Evolutionary conservation across 92 coral and sea anemone genomes (phyloP), one percentile per base, ranked within the genome.

Genomic region (Umimayanthus kanabou): DNA sequence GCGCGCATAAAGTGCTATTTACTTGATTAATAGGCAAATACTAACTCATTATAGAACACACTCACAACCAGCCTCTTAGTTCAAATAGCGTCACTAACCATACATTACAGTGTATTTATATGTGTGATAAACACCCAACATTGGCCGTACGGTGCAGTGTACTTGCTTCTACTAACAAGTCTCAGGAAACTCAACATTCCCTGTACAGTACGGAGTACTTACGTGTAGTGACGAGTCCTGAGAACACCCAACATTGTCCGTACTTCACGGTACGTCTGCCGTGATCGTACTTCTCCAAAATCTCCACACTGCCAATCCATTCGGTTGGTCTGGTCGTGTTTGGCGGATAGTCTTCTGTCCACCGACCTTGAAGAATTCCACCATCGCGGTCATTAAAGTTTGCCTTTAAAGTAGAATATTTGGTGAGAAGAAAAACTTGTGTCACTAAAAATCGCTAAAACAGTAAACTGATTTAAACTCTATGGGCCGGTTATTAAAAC

Each of bases 361-460:
- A 71, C 9, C 76, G 33, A 33, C 76, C 76, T 71, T 26, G 39
- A 9, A 71, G 76, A 71, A 71, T 33, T 9, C 76, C 76, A 4
- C 40, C 76, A 71, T 71, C 76, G 15, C 40, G 76, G 40, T 71
- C 87, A 57, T 88, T 85, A 73, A 26, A 29, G 76, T 88, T 88
- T 39, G 66, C 29, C 91, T 88, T 6, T 47, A 80, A 74, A 29
- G 26, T 61, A 20, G 18, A 61, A 18, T 61, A 61, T 50, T 61
- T 61, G n/a, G 18, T 18, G 15, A 50, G n/a, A 39, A 72, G 9
- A 20, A 79, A 80, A 14, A 37, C n/a, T 49, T 33, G 37, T 33
- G 37, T 33, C 2, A 23, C n/a, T 69, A 69, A 25, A 9, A 69
- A 8, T 25, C n/a, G 74, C 74, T 55, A 55, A 55, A 55, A 55